Conservation (phyloP, 1,140 invertebrate species). For the Diplogasteroides magnus region DNA sequence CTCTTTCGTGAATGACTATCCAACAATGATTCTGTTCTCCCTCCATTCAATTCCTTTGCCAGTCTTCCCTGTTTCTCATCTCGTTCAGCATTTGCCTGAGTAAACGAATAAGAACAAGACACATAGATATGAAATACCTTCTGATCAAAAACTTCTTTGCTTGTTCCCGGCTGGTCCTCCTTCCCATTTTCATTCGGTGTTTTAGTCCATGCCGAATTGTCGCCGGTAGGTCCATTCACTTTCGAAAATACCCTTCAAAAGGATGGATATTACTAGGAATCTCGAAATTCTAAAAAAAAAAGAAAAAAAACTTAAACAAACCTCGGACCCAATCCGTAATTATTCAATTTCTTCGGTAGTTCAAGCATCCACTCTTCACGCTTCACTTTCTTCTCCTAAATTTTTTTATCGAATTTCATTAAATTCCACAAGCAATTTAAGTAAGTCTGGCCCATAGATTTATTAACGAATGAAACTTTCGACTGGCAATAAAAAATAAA, state of each 20-base stretch:
- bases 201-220: constrained; percentile 6
- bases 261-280: no score
- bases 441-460: no score
- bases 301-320: no score
- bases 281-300: no score
- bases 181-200: constrained; percentile 7
- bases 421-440: no score
- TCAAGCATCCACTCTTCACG: constrained; percentile 19
- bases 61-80: constrained; percentile 7
- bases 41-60: constrained; percentile 2
- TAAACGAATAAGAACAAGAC: constrained; percentile 1
- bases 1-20: constrained; percentile 7
- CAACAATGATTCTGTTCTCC: constrained; percentile 13
- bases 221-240: neutral
- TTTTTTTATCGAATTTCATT: no score
- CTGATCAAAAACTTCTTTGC: no score
- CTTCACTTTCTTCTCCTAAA: neutral
- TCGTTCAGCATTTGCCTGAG: constrained; percentile 1
- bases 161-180: no score
- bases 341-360: constrained; percentile 16
- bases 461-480: no score
- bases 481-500: no score
- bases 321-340: constrained; percentile 16
- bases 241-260: constrained; percentile 16
- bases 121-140: constrained; percentile 1